Percentiles rank a stretch among this genome's conserved stretches.
Evolutionary conservation across 1,140 invertebrate species (phyloP).

Genomic region (Rhyzopertha dominica): DNA sequence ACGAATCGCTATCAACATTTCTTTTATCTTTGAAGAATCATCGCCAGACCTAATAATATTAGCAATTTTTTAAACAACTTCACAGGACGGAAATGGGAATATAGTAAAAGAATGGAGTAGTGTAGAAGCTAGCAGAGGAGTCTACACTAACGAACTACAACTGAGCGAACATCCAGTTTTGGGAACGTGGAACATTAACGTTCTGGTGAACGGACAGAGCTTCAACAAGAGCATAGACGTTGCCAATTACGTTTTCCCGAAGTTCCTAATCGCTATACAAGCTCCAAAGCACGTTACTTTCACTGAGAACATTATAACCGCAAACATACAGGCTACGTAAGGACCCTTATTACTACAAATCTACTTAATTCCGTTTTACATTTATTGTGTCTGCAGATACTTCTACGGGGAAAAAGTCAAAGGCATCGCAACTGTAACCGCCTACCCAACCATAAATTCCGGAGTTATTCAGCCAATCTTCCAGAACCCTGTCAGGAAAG

Average conservation of each 20-base stretch:
- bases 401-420: slow-evolving; percentile 78
- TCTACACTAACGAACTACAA: slow-evolving; percentile 73
- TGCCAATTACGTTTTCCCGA: slow-evolving; percentile 88
- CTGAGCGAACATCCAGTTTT: slow-evolving; percentile 81
- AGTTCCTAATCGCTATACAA: slow-evolving; percentile 82
- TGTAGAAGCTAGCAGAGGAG: slow-evolving; percentile 64
- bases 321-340: slow-evolving; percentile 80
- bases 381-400: slow-evolving; percentile 51
- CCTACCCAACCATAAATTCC: slow-evolving; percentile 71
- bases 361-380: too few species aligned
- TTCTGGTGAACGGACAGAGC: slow-evolving; percentile 54
- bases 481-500: slow-evolving; percentile 61
- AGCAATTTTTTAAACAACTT: too few species aligned
- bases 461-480: slow-evolving; percentile 74
- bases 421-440: slow-evolving; percentile 71
- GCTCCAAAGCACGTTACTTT: slow-evolving; percentile 76
- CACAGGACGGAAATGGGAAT: slow-evolving; percentile 70
- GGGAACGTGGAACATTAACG: slow-evolving; percentile 83
- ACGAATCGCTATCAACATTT: too few species aligned
- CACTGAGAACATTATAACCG: slow-evolving; percentile 68
- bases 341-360: slow-evolving; percentile 26
- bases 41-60: too few species aligned
- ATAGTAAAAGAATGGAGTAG: slow-evolving; percentile 74
- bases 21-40: too few species aligned
- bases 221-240: slow-evolving; percentile 72